Evolutionary conservation across 2,888 invertebrate genomes (phyloP).

Genomic region (Parthenolecanium corni): DNA sequence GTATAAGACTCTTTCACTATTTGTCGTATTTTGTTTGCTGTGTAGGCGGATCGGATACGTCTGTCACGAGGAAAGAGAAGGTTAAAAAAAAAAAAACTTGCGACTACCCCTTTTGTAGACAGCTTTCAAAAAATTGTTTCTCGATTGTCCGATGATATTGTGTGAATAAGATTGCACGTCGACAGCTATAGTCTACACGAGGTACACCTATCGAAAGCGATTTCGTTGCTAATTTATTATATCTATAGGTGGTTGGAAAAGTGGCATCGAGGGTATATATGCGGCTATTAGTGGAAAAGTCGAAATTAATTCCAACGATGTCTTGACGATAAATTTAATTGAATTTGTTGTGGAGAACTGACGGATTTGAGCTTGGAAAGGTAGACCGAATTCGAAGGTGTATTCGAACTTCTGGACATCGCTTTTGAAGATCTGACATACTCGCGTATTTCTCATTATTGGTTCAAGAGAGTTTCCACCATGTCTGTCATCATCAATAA

Average conservation of each 20-base stretch:
- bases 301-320: not conserved
- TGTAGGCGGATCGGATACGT: conserved; percentile 27
- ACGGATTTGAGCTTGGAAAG: not conserved
- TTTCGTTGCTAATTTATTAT: not conserved
- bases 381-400: not conserved
- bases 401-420: too few species aligned
- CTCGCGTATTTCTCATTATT: too few species aligned
- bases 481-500: too few species aligned
- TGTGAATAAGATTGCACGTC: conserved; percentile 4
- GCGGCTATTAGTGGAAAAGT: not conserved
- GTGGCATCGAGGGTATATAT: not conserved
- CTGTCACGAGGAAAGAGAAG: conserved; percentile 5
- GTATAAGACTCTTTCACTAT: conserved; percentile 1
- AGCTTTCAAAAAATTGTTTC: conserved; percentile 18
- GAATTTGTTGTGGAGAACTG: not conserved
- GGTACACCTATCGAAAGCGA: not conserved
- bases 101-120: conserved; percentile 15
- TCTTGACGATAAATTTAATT: not conserved
- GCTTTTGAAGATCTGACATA: too few species aligned
- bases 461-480: too few species aligned
- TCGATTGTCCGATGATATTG: conserved; percentile 4
- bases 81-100: too few species aligned
- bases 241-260: not conserved
- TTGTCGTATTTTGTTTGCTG: conserved; percentile 20
- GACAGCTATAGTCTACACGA: conserved; percentile 2